Base-by-base conservation (phyloP, 2,113 vertebrate genomes). In the Paratilapia polleni region DNA sequence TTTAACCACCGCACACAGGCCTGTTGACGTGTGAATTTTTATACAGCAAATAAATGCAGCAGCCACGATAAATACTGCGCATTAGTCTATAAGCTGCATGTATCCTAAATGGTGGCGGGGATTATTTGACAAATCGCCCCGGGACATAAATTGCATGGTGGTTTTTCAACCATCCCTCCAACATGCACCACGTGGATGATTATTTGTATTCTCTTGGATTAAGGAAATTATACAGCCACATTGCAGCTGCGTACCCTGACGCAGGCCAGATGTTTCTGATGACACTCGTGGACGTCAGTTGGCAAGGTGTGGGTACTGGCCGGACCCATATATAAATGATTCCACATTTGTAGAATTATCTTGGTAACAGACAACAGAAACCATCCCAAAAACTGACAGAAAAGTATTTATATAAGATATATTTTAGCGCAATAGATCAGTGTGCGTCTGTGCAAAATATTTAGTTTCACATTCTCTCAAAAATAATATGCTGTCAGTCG, bases 191-290 rank as follows among this genome's bases (percentile, higher is more conserved):
- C 28, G 24, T 61, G 63, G 66, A 75, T 81, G 85, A 93, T 88
- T 86, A 87, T 80, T 82, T 91, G 24, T 85, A 80, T 81, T 86
- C 41, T 52, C 26, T 19, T 28, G 80, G 80, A 91, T 92, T 89
- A 78, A 47, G 49, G 77, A 83, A 91, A 91, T 87, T 63, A 62
- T 26, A 83, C 41, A 87, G 82, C 60, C 85, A 81, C 85, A 24
- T 74, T 74, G 62, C 57, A 68, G 66, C 56, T 24, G 86, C 62
- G 63, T 78, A 38, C 20, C 41, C 76, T 91, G 90, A 93, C 87
- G 82, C 91, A 90, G 70, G 76, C 89, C 91, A 91, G 82, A 90
- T 93, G 91, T 92, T 90, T 81, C 8, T 20, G 82, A 83, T 88
- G 89, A 92, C 86, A 89, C 81, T 74, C 70, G 4, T 61, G 75